A percentile compares a stretch with the other conserved stretches of the same genome.
Conservation (phyloP, 2,797 vertebrate species). For the Oreochromis grahami region DNA sequence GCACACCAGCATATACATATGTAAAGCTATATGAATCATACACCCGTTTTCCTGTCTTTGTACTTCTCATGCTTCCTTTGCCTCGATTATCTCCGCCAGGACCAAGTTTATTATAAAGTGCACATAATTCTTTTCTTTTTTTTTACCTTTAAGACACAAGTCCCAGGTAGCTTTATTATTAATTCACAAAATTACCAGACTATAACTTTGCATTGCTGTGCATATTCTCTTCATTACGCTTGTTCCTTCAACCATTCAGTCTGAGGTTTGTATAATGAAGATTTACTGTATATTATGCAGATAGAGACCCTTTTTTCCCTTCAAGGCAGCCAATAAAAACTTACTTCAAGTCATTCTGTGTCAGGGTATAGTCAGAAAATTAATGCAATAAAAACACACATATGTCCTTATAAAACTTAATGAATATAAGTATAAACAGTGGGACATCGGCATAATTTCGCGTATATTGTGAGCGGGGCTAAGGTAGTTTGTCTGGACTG, state of each 20-base stretch:
- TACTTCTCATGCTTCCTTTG: not conserved
- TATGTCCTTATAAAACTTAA: conserved; percentile 61
- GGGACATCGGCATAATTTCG: conserved; percentile 38
- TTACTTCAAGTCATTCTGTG: conserved; percentile 40
- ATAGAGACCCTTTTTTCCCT: conserved; percentile 43
- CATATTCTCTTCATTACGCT: conserved; percentile 54
- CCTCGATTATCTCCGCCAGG: conserved; percentile 5
- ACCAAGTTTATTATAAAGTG: conserved; percentile 1
- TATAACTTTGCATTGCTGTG: conserved; percentile 51
- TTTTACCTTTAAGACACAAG: conserved; percentile 11
- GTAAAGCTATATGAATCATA: conserved; percentile 32
- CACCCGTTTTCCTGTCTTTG: not conserved
- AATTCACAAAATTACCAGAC: conserved; percentile 44
- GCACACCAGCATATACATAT: not conserved
- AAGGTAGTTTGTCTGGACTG: conserved; percentile 56
- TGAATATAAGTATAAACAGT: conserved; percentile 69
- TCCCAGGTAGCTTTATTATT: conserved; percentile 52
- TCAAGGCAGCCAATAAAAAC: conserved; percentile 57
- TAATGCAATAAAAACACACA: conserved; percentile 62
- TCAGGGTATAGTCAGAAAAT: conserved; percentile 50
- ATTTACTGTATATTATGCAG: conserved; percentile 64
- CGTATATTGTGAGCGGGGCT: conserved; percentile 24
- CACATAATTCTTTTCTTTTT: not conserved
- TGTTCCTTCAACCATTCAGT: conserved; percentile 40
- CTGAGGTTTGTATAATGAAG: conserved; percentile 58